These are phyloP conservation scores for Grus americana DNA, from an alignment of 2,113 vertebrate species.

Conservation along the genomic window DNA sequence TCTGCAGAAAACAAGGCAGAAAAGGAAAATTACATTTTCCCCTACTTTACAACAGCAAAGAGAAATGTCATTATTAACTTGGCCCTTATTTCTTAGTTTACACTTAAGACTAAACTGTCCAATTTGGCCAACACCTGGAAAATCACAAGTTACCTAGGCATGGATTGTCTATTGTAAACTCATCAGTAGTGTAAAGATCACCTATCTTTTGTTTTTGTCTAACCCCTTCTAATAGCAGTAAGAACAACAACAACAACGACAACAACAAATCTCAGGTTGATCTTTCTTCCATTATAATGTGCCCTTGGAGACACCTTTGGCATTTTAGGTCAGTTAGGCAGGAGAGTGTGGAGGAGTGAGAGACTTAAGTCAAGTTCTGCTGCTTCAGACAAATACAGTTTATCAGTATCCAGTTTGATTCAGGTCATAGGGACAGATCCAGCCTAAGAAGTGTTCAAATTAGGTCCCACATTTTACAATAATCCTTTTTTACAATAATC, in stretches of 20 bases:
- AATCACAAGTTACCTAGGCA: not conserved
- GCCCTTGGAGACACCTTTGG: not conserved
- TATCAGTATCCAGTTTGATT: not conserved
- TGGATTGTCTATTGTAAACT: not conserved
- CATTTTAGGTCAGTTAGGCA: not conserved
- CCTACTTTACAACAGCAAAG: not conserved
- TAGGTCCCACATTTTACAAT: not conserved
- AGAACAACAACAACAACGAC: not conserved
- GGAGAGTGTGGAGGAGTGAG: not conserved
- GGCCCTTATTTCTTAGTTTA: not conserved
- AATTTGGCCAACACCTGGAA: not conserved
- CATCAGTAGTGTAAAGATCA: not conserved
- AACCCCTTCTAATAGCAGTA: not conserved
- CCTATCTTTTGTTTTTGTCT: not conserved
- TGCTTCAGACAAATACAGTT: not conserved
- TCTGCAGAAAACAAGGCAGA: not conserved
- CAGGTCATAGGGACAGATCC: not conserved
- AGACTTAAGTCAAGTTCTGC: not conserved
- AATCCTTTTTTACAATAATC: not conserved
- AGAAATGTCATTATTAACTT: not conserved
- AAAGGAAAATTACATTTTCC: not conserved
- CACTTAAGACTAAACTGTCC: not conserved
- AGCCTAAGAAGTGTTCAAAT: not conserved
- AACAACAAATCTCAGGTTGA: not conserved
- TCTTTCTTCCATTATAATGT: not conserved